Percentiles rank a stretch among this genome's conserved stretches.
Conservation (phyloP, 2,797 vertebrate genomes). For the Hydrocynus forskahlii region DNA sequence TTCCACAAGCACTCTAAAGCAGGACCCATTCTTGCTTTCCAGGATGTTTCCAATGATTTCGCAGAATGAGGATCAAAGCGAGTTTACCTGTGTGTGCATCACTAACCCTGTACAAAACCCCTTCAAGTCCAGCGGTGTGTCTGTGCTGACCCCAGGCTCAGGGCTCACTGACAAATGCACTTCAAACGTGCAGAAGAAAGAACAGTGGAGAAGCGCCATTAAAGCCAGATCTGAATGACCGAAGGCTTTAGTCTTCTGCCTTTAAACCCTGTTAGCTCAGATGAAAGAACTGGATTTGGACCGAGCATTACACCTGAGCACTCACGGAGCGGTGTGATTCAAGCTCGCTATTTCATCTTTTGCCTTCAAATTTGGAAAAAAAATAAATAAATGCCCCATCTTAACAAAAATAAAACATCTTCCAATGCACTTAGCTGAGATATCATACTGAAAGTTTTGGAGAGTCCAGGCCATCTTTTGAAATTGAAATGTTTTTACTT, state of each 20-base stretch:
- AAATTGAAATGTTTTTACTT: too few relatives aligned
- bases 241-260: slow-evolving; percentile 30
- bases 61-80: slow-evolving; percentile 66
- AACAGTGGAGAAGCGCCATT: slow-evolving; percentile 15
- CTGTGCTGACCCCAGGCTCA: slow-evolving; percentile 58
- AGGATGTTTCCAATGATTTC: slow-evolving; percentile 13
- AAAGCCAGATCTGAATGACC: slow-evolving; percentile 34
- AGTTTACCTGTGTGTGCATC: slow-evolving; percentile 65
- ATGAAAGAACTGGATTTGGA: slow-evolving; percentile 68
- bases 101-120: slow-evolving; percentile 68
- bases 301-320: slow-evolving; percentile 48
- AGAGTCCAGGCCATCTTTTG: too few relatives aligned
- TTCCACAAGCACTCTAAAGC: background rate
- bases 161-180: slow-evolving; percentile 52
- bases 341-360: slow-evolving; percentile 64
- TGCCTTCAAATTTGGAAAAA: slow-evolving; percentile 11
- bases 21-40: background rate
- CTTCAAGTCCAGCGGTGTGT: slow-evolving; percentile 21
- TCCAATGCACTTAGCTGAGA: too few relatives aligned
- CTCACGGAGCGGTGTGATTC: slow-evolving; percentile 41
- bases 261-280: slow-evolving; percentile 71
- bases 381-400: background rate
- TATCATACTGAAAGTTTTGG: too few relatives aligned
- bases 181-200: slow-evolving; percentile 64
- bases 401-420: background rate